Evolutionary conservation across 2,113 vertebrate species (phyloP).

Genomic region (Poicephalus gulielmi): DNA sequence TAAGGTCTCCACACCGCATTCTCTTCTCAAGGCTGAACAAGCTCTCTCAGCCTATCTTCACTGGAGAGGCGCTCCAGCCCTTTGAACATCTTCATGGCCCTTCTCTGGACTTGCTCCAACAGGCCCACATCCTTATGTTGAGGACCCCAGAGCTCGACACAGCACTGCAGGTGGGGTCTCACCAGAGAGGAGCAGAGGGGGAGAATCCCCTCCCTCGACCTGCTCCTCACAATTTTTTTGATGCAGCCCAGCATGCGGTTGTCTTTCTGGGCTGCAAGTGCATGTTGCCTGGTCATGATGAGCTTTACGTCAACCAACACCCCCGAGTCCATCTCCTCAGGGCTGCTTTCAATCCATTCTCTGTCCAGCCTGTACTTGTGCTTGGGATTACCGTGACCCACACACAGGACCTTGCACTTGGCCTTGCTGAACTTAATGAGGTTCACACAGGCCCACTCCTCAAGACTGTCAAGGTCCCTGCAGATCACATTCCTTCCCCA

Average conservation of each 20-base stretch:
- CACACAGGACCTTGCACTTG: neutral
- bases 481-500: neutral
- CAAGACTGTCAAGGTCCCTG: neutral
- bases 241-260: neutral
- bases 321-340: neutral
- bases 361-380: neutral
- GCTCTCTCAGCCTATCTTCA: neutral
- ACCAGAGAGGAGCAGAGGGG: neutral
- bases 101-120: neutral
- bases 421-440: neutral
- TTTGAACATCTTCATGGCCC: neutral
- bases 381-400: neutral
- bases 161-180: neutral
- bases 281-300: neutral
- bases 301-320: neutral
- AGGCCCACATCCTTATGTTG: neutral
- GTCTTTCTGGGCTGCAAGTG: neutral
- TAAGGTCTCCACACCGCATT: neutral
- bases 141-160: neutral
- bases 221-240: neutral
- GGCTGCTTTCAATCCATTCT: neutral
- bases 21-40: neutral
- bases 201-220: neutral
- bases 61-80: neutral
- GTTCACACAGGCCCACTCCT: neutral